Conservation (phyloP, 2,888 invertebrate species). For the Sarcophaga carnaria region DNA sequence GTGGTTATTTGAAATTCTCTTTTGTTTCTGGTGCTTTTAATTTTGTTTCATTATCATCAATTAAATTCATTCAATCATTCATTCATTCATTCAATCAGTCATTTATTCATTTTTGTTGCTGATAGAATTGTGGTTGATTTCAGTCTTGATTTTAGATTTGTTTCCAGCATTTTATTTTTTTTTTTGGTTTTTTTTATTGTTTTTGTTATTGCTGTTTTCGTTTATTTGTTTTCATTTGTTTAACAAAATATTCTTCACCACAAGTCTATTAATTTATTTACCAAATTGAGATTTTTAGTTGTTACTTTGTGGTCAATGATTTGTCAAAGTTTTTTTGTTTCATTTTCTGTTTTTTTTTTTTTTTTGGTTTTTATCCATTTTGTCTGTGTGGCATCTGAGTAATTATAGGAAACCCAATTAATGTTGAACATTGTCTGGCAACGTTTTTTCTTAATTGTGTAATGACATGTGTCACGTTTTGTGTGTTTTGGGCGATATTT, state of each 20-base stretch:
- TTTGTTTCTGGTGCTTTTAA: background rate
- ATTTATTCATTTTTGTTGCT: conserved; percentile 19
- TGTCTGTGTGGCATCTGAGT: background rate
- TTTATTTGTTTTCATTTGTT: conserved; percentile 5
- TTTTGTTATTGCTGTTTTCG: background rate
- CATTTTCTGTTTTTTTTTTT: background rate
- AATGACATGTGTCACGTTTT: conserved; percentile 50
- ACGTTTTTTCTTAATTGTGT: conserved; percentile 40
- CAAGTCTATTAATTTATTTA: conserved; percentile 55
- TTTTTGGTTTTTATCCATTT: background rate
- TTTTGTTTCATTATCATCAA: background rate
- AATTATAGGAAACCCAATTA: conserved; percentile 40
- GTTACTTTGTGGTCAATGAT: conserved; percentile 31
- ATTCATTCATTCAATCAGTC: background rate
- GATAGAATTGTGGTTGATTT: conserved; percentile 42
- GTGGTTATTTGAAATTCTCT: conserved; percentile 29
- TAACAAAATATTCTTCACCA: conserved; percentile 53
- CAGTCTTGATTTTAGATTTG: conserved; percentile 1
- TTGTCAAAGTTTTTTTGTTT: conserved; percentile 15
- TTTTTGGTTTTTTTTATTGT: conserved; percentile 1
- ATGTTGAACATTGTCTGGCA: conserved; percentile 32
- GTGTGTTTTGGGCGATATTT: background rate
- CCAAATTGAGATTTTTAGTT: conserved; percentile 51
- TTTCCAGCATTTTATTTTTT: conserved; percentile 10
- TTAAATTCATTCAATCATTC: background rate